These are phyloP conservation scores for Ochropacha duplaris DNA, from an alignment of 2,888 invertebrate species.

Conservation along the genomic window DNA sequence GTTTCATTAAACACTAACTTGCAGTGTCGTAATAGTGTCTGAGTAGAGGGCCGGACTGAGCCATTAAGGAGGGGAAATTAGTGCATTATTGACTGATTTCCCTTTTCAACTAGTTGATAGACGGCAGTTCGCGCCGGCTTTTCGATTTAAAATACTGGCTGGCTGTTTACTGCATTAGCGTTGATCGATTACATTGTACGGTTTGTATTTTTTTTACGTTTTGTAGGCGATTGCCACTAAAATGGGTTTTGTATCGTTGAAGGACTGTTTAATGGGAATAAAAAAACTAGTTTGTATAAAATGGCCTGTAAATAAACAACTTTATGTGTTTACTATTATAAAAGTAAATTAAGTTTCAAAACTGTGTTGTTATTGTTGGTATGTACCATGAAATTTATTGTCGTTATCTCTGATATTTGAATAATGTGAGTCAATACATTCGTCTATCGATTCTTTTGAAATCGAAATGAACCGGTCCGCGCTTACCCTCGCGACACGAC, in stretches of 20 bases:
- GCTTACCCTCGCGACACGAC: slow-evolving; percentile 55
- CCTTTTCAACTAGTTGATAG: slow-evolving; percentile 77
- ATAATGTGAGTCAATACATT: slow-evolving; percentile 4
- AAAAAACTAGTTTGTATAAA: too few species aligned
- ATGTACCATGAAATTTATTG: neutral
- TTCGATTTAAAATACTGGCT: slow-evolving; percentile 66
- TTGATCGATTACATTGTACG: slow-evolving; percentile 39
- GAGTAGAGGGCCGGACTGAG: slow-evolving; percentile 56
- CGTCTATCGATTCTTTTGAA: slow-evolving; percentile 51
- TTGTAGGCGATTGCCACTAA: neutral
- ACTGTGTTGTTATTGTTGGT: neutral
- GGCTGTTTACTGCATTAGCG: slow-evolving; percentile 59
- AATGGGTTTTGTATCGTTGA: neutral
- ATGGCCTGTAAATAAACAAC: too few species aligned
- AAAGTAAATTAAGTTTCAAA: too few species aligned
- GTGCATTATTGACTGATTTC: slow-evolving; percentile 83
- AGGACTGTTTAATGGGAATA: neutral
- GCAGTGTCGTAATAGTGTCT: slow-evolving; percentile 67
- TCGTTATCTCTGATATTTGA: neutral
- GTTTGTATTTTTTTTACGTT: slow-evolving; percentile 23
- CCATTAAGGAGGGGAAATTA: slow-evolving; percentile 82
- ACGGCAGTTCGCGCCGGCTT: slow-evolving; percentile 55
- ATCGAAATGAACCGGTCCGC: slow-evolving; percentile 47
- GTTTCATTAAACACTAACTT: slow-evolving; percentile 54
- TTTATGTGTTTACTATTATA: too few species aligned